phyloP scores from a whole-genome alignment of 2,113 vertebrate species.

The Seriola rivoliana region DNA sequence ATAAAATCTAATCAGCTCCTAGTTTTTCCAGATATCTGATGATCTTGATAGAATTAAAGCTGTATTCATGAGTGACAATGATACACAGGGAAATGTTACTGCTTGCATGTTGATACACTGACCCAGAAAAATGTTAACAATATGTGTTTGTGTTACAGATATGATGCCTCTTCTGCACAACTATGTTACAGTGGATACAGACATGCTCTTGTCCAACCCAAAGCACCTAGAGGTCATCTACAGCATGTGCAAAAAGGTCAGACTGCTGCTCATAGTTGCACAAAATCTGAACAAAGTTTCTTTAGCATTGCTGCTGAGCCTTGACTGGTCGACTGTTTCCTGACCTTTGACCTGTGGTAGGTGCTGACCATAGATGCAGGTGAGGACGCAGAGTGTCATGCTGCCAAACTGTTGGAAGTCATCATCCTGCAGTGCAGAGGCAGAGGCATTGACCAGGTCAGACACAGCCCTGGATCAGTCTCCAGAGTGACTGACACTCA shows the following conservation, averaged over 20 bases:
- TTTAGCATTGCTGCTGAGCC: neutral
- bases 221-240: constrained; percentile 97
- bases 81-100: too few relatives aligned
- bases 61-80: too few relatives aligned
- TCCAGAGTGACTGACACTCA: neutral
- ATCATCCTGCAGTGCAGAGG: constrained; percentile 96
- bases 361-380: constrained; percentile 92
- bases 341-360: constrained; percentile 74
- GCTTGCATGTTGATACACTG: neutral
- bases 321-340: neutral
- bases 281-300: neutral
- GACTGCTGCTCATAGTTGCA: constrained; percentile 26
- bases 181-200: constrained; percentile 97
- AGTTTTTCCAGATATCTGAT: too few relatives aligned
- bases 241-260: constrained; percentile 98
- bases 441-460: constrained; percentile 96
- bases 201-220: constrained; percentile 92
- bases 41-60: too few relatives aligned
- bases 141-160: constrained; percentile 82
- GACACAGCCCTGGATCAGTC: neutral
- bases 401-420: constrained; percentile 96
- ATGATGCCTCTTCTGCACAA: constrained; percentile 99
- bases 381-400: constrained; percentile 96
- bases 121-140: neutral
- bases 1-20: too few relatives aligned